Base-by-base conservation (phyloP, 2,797 vertebrate genomes). In the Danio tinwini region DNA sequence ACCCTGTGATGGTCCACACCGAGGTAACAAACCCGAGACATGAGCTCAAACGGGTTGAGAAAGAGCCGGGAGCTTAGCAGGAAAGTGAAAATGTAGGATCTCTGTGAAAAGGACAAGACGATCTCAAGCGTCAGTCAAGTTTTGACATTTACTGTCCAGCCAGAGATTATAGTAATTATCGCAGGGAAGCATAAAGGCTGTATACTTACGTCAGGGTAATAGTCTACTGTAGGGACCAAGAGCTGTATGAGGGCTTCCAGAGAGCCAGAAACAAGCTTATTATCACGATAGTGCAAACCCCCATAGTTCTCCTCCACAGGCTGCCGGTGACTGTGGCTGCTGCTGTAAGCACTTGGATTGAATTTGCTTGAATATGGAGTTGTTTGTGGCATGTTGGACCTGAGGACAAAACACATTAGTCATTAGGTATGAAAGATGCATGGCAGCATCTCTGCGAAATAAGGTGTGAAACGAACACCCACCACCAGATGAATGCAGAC, bases 181-280 rank as follows among this genome's bases (percentile, higher is more conserved):
- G 42, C 14, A 53, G 37, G 13, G 7, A 62, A 68, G 40, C 11
- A 29, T 7, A 4, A 68, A 16, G 40, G 3, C 37, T 1, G 12
- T 19, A 12, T 49, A 81, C 96, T 92, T 93, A 98, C 97, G 50
- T 98, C 97, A 0, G 97, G 97, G 82, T 97, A 98, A 89, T 98
- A 98, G 90, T 99, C 97, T 55, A 98, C 94, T 0, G 91, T 98
- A 19, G 97, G 97, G 53, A 99, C 96, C 76, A 99, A 92, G 90
- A 98, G 96, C 89, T 98, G 97, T 86, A 99, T 97, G 75, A 99
- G 93, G 3, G 97, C 96, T 92, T 98, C 97, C 39, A 98, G 93
- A 62, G 97, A 99, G 3, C 97, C 97, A 0, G 97, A 98, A 5
- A 98, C 94, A 81, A 99, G 92, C 84, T 94, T 97, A 93, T 97